Evolutionary conservation across 2,113 vertebrate species (phyloP), one percentile per base, ranked within the genome.

Genomic region (Odontophorus gujanensis): DNA sequence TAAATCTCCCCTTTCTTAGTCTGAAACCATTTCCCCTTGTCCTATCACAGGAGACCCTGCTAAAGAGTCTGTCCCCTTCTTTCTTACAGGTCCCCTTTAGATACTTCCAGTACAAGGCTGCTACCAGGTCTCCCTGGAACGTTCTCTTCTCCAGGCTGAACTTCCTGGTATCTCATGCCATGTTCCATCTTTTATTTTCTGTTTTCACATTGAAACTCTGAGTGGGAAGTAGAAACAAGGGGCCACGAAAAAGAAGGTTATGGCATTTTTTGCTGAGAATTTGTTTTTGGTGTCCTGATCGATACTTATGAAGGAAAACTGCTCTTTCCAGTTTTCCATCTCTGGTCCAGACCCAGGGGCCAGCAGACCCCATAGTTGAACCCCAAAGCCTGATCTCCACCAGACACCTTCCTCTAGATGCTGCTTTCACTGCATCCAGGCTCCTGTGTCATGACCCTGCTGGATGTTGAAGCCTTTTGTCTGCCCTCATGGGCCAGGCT

Each of bases 241-340:
- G 8, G 17, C 22, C 24, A n/a, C 4, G 0, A 1, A 15, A 43
- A 42, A 28, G 28, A 11, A 5, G 7, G 36, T 11, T 2, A 4
- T 14, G 19, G 11, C 6, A 28, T 58, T 85, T 84, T 36, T 65
- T 75, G 8, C 36, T n/a, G 22, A 28, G 17, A 9, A 16, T 40
- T 58, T 24, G 2, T 2, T 83, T 86, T 17, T 30, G 40, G 40
- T 8, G 20, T 87, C 28, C 19, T 0, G 0, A 63, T 73, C 28
- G 69, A 32, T 11, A 61, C 11, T 13, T 63, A 34, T 13, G 45
- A 57, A 66, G 58, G 18, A 51, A 57, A 86, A 48, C 18, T 15
- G 8, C 11, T 58, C 38, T 43, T 73, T 73, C 16, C 63, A 38
- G 5, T 57, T 67, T 22, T 22, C 4, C 13, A 45, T 7, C 17